Conservation (phyloP, 2,888 invertebrate genomes). For the Protodeltote pygarga region DNA sequence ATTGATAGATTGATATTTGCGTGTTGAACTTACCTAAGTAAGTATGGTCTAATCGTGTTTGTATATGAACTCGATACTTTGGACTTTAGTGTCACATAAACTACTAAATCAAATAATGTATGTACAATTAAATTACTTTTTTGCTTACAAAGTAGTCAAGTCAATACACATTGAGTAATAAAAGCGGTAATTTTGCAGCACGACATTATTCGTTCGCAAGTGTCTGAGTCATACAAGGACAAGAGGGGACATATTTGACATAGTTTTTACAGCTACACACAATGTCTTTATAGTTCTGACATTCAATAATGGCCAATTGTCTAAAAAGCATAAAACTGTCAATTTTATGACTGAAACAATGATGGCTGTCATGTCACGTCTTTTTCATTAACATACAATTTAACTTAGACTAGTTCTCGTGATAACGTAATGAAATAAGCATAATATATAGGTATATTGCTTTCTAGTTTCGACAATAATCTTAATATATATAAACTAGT, state of each 20-base stretch:
- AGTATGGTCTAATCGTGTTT: too few relatives aligned
- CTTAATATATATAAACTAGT: too few relatives aligned
- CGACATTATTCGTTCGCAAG: too few relatives aligned
- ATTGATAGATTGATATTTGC: too few relatives aligned
- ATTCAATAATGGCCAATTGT: slow-evolving; percentile 17
- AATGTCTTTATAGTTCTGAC: slow-evolving; percentile 21
- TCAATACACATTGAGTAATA: slow-evolving; percentile 36
- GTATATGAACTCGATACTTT: too few relatives aligned
- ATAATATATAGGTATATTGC: too few relatives aligned
- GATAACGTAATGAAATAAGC: too few relatives aligned
- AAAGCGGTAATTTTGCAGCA: slow-evolving; percentile 23
- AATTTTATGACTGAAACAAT: slow-evolving; percentile 11
- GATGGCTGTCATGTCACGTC: slow-evolving; percentile 27
- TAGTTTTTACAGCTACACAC: slow-evolving; percentile 26
- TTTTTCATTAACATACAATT: neutral
- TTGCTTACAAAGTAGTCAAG: slow-evolving; percentile 32
- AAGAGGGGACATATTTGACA: slow-evolving; percentile 32
- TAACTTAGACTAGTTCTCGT: too few relatives aligned
- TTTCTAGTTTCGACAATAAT: too few relatives aligned
- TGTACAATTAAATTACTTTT: slow-evolving; percentile 21
- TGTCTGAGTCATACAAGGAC: slow-evolving; percentile 43
- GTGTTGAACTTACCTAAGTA: too few relatives aligned
- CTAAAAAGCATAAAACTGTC: neutral
- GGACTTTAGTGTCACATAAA: neutral
- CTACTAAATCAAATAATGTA: neutral